These are phyloP conservation scores for Ardeotis arabs DNA, from an alignment of 2,113 vertebrate species.

Conservation along the genomic window DNA sequence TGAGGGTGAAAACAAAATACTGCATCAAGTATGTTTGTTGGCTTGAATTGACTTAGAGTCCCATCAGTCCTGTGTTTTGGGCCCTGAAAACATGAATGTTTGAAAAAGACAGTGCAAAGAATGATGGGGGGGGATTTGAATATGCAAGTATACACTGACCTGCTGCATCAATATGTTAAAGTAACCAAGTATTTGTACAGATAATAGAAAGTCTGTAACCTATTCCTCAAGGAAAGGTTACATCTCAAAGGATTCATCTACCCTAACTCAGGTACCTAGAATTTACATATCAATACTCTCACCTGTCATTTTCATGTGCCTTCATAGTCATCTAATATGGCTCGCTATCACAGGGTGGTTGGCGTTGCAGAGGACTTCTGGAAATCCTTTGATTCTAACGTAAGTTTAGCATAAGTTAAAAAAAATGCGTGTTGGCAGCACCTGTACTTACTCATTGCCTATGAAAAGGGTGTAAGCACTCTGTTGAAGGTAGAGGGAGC, in stretches of 20 bases:
- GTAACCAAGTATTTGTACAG: neutral
- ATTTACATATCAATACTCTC: neutral
- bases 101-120: neutral
- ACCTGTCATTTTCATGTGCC: neutral
- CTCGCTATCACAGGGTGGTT: neutral
- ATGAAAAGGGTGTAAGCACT: neutral
- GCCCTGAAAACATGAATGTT: neutral
- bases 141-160: neutral
- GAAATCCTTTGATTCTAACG: neutral
- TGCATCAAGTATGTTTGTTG: neutral
- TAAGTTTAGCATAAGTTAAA: neutral
- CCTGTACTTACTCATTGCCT: neutral
- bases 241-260: neutral
- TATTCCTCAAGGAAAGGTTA: neutral
- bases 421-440: neutral
- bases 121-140: neutral
- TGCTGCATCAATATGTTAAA: neutral
- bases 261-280: neutral
- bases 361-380: neutral
- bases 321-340: neutral
- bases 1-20: neutral
- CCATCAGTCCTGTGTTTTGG: neutral
- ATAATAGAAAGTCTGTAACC: neutral
- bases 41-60: neutral
- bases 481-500: neutral